Evolutionary conservation across 1,140 invertebrate genomes (phyloP).

Genomic region (Schlechtendalia chinensis): DNA sequence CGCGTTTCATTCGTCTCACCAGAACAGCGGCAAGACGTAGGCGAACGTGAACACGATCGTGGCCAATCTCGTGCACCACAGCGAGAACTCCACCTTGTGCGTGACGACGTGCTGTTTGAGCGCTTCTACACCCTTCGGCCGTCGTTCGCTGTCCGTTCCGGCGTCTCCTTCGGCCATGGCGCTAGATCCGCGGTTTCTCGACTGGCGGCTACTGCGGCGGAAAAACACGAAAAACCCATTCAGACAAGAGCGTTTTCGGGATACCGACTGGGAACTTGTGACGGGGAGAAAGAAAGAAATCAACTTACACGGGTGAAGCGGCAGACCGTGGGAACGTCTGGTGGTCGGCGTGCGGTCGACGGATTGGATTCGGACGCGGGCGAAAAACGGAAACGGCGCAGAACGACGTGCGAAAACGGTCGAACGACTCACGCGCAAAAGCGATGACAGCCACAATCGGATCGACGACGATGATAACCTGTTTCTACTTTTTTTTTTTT

Average conservation of each 20-base stretch:
- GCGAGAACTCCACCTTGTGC: constrained; percentile 80
- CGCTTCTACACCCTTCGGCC: constrained; percentile 55
- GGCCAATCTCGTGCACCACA: constrained; percentile 79
- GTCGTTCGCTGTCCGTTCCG: constrained; percentile 22
- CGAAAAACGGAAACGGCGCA: too few relatives aligned
- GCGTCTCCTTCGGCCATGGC: constrained; percentile 16
- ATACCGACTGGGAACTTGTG: too few relatives aligned
- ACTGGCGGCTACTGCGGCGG: too few relatives aligned
- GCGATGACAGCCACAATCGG: neutral
- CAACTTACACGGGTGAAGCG: neutral
- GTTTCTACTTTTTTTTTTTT: constrained; percentile 21
- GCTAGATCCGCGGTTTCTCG: neutral
- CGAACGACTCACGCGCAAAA: neutral
- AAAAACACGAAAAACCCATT: neutral
- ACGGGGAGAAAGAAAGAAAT: too few relatives aligned
- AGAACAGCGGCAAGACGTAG: constrained; percentile 85
- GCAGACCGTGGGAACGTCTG: too few relatives aligned
- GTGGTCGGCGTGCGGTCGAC: too few relatives aligned
- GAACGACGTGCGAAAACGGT: too few relatives aligned
- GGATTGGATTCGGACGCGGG: too few relatives aligned
- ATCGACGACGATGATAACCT: constrained; percentile 34
- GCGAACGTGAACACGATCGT: constrained; percentile 78
- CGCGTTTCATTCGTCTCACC: too few relatives aligned
- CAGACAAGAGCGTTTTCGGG: too few relatives aligned
- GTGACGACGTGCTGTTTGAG: constrained; percentile 71